These are phyloP conservation scores for Horisme vitalbata DNA, from an alignment of 2,888 invertebrate genomes.

Conservation along the genomic window DNA sequence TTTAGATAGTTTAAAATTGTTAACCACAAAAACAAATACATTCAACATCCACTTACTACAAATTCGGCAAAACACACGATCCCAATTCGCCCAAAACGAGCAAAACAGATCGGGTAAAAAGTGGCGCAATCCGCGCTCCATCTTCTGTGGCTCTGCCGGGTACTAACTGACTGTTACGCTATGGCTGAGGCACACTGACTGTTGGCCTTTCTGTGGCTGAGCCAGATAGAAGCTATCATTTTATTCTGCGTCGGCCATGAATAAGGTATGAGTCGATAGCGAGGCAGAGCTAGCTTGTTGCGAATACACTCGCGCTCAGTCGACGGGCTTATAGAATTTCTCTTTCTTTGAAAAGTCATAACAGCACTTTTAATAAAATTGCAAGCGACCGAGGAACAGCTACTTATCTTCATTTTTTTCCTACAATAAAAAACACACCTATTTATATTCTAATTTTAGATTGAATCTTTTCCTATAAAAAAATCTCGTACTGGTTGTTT, in stretches of 20 bases:
- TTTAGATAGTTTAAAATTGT: too few relatives aligned
- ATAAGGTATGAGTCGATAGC: conserved; percentile 8
- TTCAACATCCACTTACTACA: neutral
- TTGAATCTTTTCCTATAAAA: too few relatives aligned
- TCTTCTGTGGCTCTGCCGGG: neutral
- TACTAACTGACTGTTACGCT: neutral
- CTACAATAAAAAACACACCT: too few relatives aligned
- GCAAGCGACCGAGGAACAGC: too few relatives aligned
- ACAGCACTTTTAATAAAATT: too few relatives aligned
- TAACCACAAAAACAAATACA: neutral
- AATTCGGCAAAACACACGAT: conserved; percentile 5
- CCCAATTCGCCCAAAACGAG: conserved; percentile 7
- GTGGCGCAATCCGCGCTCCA: conserved; percentile 7
- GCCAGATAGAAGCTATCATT: neutral
- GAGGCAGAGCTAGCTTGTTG: neutral
- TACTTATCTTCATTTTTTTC: too few relatives aligned
- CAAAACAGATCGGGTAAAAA: conserved; percentile 15
- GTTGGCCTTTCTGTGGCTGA: neutral
- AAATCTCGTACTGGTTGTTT: too few relatives aligned
- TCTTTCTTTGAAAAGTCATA: neutral
- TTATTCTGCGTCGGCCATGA: conserved; percentile 6
- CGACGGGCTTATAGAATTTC: neutral
- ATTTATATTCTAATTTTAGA: too few relatives aligned
- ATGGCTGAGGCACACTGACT: neutral
- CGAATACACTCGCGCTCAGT: neutral